phyloP scores from a whole-genome alignment of 2,113 vertebrate genomes.

The Thamnophis sirtalis region DNA sequence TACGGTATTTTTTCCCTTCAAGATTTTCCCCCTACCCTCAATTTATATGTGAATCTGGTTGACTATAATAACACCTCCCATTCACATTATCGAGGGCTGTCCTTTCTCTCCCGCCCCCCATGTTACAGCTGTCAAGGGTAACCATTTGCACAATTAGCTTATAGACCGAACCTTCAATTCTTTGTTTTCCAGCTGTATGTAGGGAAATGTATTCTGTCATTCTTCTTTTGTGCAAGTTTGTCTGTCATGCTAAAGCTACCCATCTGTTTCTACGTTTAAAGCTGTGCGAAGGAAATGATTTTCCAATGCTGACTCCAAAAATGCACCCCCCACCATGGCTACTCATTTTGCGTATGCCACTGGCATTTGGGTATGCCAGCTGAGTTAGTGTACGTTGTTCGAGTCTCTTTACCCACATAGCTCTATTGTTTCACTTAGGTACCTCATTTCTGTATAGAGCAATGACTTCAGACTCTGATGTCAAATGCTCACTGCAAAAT shows the following conservation, averaged over 20 bases:
- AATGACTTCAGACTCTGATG: background rate
- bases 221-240: conserved; percentile 9
- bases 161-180: conserved; percentile 63
- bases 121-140: conserved; percentile 54
- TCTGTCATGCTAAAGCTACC: conserved; percentile 9
- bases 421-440: background rate
- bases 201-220: conserved; percentile 17
- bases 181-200: conserved; percentile 57
- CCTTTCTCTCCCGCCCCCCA: conserved; percentile 48
- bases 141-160: conserved; percentile 56
- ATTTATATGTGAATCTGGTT: conserved; percentile 70
- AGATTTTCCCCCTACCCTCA: conserved; percentile 60
- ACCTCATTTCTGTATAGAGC: background rate
- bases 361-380: background rate
- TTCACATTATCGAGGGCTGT: conserved; percentile 54
- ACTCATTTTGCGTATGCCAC: background rate
- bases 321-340: fast-evolving
- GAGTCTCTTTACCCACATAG: background rate
- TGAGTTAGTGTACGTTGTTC: background rate
- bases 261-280: conserved; percentile 29
- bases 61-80: conserved; percentile 67
- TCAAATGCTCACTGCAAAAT: background rate
- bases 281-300: background rate
- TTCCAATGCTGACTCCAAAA: background rate
- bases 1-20: conserved; percentile 3